Conservation (phyloP, 2,888 invertebrate genomes). For the Noctua janthe region DNA sequence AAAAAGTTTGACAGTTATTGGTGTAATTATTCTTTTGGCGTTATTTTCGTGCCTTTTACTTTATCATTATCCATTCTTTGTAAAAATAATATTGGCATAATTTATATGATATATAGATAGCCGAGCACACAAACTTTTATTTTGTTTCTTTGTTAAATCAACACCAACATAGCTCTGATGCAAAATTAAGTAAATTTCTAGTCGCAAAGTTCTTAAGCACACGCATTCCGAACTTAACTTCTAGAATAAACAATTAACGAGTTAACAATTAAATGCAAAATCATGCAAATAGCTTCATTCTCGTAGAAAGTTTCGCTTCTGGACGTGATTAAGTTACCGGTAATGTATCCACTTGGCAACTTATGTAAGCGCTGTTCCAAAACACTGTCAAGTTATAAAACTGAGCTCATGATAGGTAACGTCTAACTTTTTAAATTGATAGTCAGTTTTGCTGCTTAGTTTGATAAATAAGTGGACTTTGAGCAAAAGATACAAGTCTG, state of each 20-base stretch:
- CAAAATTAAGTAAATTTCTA: slow-evolving; percentile 16
- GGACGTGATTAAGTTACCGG: slow-evolving; percentile 41
- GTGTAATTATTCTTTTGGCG: slow-evolving; percentile 9
- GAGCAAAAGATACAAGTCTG: background rate
- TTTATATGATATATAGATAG: background rate
- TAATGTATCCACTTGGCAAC: slow-evolving; percentile 42
- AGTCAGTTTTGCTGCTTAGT: slow-evolving; percentile 10
- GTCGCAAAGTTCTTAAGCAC: slow-evolving; percentile 35
- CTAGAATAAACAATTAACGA: slow-evolving; percentile 59
- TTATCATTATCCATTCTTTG: background rate
- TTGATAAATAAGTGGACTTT: slow-evolving; percentile 35
- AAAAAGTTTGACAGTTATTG: slow-evolving; percentile 49
- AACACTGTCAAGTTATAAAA: slow-evolving; percentile 45
- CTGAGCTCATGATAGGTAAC: slow-evolving; percentile 42
- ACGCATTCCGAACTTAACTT: slow-evolving; percentile 32
- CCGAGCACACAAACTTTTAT: background rate
- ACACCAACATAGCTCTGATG: background rate
- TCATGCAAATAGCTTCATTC: slow-evolving; percentile 57
- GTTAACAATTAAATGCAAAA: slow-evolving; percentile 58
- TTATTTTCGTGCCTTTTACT: slow-evolving; percentile 15
- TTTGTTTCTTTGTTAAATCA: background rate
- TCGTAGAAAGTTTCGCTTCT: slow-evolving; percentile 51
- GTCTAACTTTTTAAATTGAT: slow-evolving; percentile 48
- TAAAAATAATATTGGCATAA: background rate
- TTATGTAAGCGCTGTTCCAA: slow-evolving; percentile 41